Evolutionary conservation across 2,888 invertebrate genomes (phyloP).

Genomic region (Clusia tigrina): DNA sequence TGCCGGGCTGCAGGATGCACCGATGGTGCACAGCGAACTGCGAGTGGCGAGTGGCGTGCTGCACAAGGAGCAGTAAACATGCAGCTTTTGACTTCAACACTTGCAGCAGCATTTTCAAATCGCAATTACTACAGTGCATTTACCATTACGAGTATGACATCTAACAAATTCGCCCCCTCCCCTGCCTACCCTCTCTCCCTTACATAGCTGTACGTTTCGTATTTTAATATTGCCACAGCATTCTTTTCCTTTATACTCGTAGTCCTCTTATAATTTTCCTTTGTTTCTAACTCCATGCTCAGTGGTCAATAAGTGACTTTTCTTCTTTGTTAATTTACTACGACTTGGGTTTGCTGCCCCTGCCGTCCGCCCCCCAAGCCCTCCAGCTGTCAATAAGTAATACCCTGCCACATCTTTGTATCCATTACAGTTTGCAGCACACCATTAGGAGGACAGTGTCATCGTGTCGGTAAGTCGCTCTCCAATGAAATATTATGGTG

Average conservation of each 20-base stretch:
- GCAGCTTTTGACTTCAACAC: too few relatives aligned
- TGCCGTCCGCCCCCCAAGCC: not conserved
- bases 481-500: conserved; percentile 24
- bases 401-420: conserved; percentile 1
- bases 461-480: not conserved
- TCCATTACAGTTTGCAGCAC: not conserved
- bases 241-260: not conserved
- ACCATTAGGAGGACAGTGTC: too few relatives aligned
- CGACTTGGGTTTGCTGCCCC: too few relatives aligned
- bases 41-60: not conserved
- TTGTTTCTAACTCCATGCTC: not conserved
- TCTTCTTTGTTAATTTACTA: too few relatives aligned
- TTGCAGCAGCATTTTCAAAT: too few relatives aligned
- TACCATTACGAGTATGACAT: too few relatives aligned
- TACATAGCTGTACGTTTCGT: too few relatives aligned
- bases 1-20: not conserved
- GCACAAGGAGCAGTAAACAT: not conserved
- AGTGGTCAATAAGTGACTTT: conserved; percentile 2
- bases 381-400: conserved; percentile 21
- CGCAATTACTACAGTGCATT: too few relatives aligned
- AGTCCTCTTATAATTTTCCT: not conserved
- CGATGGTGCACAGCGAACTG: not conserved
- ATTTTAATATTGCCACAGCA: not conserved
- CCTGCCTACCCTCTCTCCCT: too few relatives aligned
- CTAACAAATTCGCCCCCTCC: too few relatives aligned